These are phyloP conservation scores for Salminus brasiliensis DNA, from an alignment of 2,113 vertebrate genomes.

Conservation along the genomic window DNA sequence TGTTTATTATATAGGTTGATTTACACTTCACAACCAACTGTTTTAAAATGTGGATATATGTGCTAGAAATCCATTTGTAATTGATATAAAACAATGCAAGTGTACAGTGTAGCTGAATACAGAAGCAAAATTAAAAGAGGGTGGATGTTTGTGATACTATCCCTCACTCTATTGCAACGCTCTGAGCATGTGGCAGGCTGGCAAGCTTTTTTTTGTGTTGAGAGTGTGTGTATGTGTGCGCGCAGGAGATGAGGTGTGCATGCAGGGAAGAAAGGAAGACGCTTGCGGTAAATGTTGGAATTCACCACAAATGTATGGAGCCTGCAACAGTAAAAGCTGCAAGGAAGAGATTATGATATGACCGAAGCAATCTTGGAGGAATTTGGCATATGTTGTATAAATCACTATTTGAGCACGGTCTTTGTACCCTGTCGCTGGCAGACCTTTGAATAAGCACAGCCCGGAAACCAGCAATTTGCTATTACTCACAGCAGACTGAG, in stretches of 20 bases:
- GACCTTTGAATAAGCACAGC: not conserved
- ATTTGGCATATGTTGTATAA: not conserved
- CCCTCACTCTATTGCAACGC: constrained; percentile 1
- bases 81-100: constrained; percentile 70
- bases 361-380: not conserved
- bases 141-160: constrained; percentile 39
- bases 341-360: not conserved
- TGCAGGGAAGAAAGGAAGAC: constrained; percentile 33
- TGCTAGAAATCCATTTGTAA: constrained; percentile 62
- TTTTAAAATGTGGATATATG: constrained; percentile 74
- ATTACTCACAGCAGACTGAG: not conserved
- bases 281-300: not conserved
- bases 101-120: constrained; percentile 68
- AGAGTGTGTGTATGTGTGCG: too few relatives aligned
- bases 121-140: constrained; percentile 60
- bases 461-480: not conserved
- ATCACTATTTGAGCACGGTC: not conserved
- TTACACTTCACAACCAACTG: constrained; percentile 74
- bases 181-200: not conserved
- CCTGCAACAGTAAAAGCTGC: not conserved
- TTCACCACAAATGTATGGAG: not conserved
- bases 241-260: not conserved
- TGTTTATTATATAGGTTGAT: constrained; percentile 78
- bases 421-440: not conserved
- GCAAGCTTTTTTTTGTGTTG: constrained; percentile 14